These are phyloP conservation scores for Hirtodrosophila alboralis DNA, from an alignment of 2,888 invertebrate species.

Conservation along the genomic window DNA sequence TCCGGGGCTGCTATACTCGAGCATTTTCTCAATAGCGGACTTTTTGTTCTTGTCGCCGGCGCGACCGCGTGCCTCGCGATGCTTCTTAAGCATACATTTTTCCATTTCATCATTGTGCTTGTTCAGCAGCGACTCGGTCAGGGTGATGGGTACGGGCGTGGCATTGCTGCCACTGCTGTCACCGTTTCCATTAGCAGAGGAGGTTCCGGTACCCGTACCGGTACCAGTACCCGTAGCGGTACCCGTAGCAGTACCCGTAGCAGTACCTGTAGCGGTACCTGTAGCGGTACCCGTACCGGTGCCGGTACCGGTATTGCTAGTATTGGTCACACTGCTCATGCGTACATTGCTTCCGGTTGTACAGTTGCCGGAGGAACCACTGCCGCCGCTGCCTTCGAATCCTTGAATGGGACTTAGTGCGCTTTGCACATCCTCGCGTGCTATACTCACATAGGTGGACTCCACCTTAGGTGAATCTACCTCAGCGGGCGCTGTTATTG, in stretches of 20 bases:
- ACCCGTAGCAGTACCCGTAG: too few species aligned
- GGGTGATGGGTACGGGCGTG: constrained; percentile 84
- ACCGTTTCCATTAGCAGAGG: constrained; percentile 15
- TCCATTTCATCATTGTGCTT: constrained; percentile 94
- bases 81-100: constrained; percentile 89
- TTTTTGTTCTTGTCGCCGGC: constrained; percentile 84
- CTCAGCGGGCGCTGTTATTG: constrained; percentile 86
- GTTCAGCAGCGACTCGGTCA: constrained; percentile 87
- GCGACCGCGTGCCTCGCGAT: constrained; percentile 87
- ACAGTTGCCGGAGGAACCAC: constrained; percentile 86
- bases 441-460: constrained; percentile 82
- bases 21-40: constrained; percentile 71
- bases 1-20: constrained; percentile 79
- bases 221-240: too few species aligned
- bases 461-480: constrained; percentile 85
- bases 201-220: constrained; percentile 36
- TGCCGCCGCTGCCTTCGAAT: constrained; percentile 86
- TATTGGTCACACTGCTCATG: constrained; percentile 85
- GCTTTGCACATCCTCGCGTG: constrained; percentile 63
- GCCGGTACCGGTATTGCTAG: constrained; percentile 84
- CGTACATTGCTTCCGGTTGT: constrained; percentile 86
- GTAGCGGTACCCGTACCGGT: constrained; percentile 77
- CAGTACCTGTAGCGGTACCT: constrained; percentile 69
- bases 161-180: constrained; percentile 65
- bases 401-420: constrained; percentile 80